Percentiles rank a stretch among this genome's conserved stretches.
These are phyloP conservation scores for Drosophila borborema DNA, from an alignment of 2,888 invertebrate genomes.

Conservation along the genomic window DNA sequence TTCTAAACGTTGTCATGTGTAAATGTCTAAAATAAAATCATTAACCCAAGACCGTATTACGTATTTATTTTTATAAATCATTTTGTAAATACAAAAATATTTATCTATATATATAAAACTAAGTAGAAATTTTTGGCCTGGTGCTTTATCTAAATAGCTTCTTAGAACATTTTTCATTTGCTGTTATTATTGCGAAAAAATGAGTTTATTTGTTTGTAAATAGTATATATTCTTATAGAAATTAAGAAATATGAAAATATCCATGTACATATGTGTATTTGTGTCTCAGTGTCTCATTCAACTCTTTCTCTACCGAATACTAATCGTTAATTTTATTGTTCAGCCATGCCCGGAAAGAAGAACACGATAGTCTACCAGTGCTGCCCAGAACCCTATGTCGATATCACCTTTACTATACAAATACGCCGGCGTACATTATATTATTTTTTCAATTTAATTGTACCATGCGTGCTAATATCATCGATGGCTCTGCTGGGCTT, in stretches of 20 bases:
- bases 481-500: constrained; percentile 99
- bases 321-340: constrained; percentile 65
- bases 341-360: constrained; percentile 96
- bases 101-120: not conserved
- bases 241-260: constrained; percentile 18
- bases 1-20: constrained; percentile 67
- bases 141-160: constrained; percentile 51
- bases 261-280: constrained; percentile 61
- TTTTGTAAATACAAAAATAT: constrained; percentile 32
- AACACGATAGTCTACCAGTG: constrained; percentile 96
- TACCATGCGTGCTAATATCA: constrained; percentile 99
- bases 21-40: constrained; percentile 54
- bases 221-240: constrained; percentile 22
- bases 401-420: constrained; percentile 97
- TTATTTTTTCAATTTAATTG: constrained; percentile 99
- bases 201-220: constrained; percentile 19
- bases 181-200: constrained; percentile 28
- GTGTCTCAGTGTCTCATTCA: constrained; percentile 56
- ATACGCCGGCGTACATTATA: constrained; percentile 98
- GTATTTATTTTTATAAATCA: constrained; percentile 9
- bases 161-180: constrained; percentile 55
- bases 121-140: constrained; percentile 30
- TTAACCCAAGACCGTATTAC: constrained; percentile 32
- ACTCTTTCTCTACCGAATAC: constrained; percentile 36
- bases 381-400: constrained; percentile 96